Evolutionary conservation across 2,888 invertebrate genomes (phyloP).

Genomic region (Plutella xylostella): DNA sequence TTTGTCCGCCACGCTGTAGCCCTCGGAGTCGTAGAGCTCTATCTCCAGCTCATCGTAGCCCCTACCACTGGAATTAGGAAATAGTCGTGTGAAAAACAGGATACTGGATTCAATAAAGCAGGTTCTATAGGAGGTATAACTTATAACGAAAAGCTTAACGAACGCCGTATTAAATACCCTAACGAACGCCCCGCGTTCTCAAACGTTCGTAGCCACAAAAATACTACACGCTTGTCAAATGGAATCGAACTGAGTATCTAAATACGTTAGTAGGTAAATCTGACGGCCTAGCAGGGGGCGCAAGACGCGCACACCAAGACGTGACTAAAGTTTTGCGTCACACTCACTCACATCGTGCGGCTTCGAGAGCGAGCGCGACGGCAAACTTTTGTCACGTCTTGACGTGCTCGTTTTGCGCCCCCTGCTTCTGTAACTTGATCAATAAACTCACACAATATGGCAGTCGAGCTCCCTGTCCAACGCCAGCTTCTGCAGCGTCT

Average conservation of each 20-base stretch:
- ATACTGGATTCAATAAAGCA: background rate
- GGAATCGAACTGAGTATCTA: no score
- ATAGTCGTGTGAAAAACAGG: background rate
- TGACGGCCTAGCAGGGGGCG: no score
- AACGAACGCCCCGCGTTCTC: no score
- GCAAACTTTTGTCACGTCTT: no score
- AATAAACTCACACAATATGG: conserved; percentile 38
- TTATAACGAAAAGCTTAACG: background rate
- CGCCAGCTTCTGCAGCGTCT: conserved; percentile 23
- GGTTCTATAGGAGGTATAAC: background rate
- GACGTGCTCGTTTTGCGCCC: background rate
- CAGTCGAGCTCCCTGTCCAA: conserved; percentile 29
- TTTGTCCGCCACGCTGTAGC: conserved; percentile 37
- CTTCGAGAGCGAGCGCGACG: no score
- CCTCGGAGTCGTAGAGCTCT: conserved; percentile 36
- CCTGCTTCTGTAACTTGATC: background rate
- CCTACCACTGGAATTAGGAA: conserved; percentile 30
- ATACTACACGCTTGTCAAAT: no score
- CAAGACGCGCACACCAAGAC: no score
- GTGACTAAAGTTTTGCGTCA: no score
- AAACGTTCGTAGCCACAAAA: no score
- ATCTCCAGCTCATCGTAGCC: conserved; percentile 49
- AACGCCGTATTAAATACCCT: no score
- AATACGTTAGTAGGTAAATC: no score
- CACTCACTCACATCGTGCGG: no score